Conservation (phyloP, 2,888 invertebrate genomes). For the Cantharis rustica region DNA sequence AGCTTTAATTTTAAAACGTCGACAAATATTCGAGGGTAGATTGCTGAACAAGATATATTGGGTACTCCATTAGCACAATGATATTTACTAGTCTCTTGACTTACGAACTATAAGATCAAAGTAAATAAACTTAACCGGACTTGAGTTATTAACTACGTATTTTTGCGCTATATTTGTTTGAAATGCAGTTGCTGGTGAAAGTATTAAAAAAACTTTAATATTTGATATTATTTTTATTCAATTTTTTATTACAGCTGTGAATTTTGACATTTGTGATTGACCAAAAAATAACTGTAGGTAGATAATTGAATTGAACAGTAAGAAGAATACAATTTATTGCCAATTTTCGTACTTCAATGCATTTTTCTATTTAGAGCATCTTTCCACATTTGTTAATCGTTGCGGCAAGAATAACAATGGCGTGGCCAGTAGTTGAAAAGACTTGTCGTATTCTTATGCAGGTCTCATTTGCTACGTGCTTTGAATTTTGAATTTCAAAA, state of each 20-base stretch:
- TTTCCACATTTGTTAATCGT: conserved; percentile 16
- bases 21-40: neutral
- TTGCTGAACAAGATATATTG: conserved; percentile 17
- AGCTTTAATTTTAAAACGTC: neutral
- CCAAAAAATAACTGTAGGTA: neutral
- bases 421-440: conserved; percentile 6
- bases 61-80: conserved; percentile 18
- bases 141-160: neutral
- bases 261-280: neutral
- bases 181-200: neutral
- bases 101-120: conserved; percentile 14
- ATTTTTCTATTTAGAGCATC: conserved; percentile 5
- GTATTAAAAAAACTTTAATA: neutral
- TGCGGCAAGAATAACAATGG: conserved; percentile 15
- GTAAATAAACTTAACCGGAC: conserved; percentile 17
- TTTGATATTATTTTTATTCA: neutral
- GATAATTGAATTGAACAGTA: neutral
- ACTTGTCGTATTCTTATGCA: conserved; percentile 14
- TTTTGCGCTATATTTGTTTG: neutral
- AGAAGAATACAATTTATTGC: neutral
- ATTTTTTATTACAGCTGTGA: no score
- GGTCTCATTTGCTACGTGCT: conserved; percentile 20
- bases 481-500: conserved; percentile 8
- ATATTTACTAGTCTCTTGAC: conserved; percentile 21
- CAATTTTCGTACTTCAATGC: neutral